These are phyloP conservation scores for Cochlearius cochlearius DNA, from an alignment of 2,113 vertebrate species.

Conservation along the genomic window DNA sequence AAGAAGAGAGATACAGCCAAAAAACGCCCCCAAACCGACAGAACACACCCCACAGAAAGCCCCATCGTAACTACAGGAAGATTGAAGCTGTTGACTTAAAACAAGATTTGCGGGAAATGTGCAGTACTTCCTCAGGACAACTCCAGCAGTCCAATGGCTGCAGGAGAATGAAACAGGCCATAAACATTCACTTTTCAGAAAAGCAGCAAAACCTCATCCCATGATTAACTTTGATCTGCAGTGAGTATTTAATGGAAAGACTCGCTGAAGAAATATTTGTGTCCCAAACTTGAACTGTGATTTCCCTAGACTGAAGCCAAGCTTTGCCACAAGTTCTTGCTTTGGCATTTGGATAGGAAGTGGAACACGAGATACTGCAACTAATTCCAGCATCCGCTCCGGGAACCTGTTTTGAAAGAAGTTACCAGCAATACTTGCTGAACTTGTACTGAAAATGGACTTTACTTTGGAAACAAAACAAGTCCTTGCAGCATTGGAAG, in stretches of 20 bases:
- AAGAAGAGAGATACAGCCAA: background rate
- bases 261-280: background rate
- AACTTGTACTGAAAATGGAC: background rate
- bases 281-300: background rate
- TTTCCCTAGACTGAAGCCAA: background rate
- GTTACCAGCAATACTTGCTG: background rate
- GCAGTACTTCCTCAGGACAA: background rate
- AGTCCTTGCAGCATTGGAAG: background rate
- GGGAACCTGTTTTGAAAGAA: background rate
- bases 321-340: background rate
- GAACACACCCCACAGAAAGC: background rate
- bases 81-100: background rate
- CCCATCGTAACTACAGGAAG: background rate
- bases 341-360: background rate
- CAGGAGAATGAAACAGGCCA: background rate
- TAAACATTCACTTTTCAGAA: background rate
- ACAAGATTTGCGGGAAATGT: background rate
- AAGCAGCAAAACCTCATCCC: background rate
- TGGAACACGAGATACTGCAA: background rate
- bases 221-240: background rate
- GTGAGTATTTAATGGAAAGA: background rate
- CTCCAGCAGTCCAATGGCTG: background rate
- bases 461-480: background rate
- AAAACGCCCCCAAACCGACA: background rate
- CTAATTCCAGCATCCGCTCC: background rate